phyloP scores from a whole-genome alignment of 2,113 vertebrate species.

The Limanda limanda region DNA sequence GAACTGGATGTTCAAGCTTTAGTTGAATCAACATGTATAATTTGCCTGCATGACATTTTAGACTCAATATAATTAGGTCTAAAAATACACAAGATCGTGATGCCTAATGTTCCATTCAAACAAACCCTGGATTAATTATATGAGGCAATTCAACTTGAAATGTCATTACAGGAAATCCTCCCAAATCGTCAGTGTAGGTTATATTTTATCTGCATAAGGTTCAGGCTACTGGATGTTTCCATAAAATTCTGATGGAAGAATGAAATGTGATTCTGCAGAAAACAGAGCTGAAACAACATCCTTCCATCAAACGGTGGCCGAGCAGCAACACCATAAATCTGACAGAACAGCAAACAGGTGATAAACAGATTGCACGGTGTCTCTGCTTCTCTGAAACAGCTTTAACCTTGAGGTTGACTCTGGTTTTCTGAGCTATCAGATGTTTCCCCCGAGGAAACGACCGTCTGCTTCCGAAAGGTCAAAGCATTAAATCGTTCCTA shows the following conservation, averaged over 20 bases:
- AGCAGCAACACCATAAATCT: conserved; percentile 24
- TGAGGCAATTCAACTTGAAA: conserved; percentile 51
- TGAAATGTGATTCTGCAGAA: conserved; percentile 31
- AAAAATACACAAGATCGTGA: too few species aligned
- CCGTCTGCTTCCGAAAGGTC: conserved; percentile 34
- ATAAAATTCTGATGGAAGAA: conserved; percentile 32
- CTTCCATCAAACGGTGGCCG: conserved; percentile 22
- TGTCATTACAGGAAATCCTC: conserved; percentile 41
- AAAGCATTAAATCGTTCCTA: conserved; percentile 32
- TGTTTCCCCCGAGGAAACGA: conserved; percentile 39
- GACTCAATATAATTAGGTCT: too few species aligned
- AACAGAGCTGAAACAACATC: background rate
- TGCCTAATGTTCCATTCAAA: too few species aligned
- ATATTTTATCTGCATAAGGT: conserved; percentile 37
- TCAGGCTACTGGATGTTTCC: conserved; percentile 14
- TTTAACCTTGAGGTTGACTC: conserved; percentile 53
- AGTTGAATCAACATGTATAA: too few species aligned
- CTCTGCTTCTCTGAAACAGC: conserved; percentile 6
- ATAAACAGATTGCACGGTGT: conserved; percentile 52
- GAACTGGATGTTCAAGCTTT: background rate
- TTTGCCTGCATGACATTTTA: too few species aligned
- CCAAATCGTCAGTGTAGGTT: conserved; percentile 17
- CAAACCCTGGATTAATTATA: conserved; percentile 26
- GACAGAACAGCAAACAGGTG: conserved; percentile 24
- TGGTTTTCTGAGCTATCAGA: conserved; percentile 35